phyloP scores from a whole-genome alignment of 2,888 invertebrate genomes.

The Ecliptopera silaceata region DNA sequence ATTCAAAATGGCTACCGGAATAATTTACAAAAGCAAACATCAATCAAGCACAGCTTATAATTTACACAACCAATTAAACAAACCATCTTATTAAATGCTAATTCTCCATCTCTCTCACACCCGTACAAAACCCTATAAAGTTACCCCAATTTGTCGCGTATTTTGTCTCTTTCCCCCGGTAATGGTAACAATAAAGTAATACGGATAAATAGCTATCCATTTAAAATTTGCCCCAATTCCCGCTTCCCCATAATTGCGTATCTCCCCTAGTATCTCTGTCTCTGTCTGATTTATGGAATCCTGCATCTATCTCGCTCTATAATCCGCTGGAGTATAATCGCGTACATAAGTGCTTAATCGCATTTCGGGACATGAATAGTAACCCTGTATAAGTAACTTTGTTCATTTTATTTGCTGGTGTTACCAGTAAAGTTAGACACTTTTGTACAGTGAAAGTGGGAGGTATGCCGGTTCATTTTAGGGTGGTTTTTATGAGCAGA shows the following conservation, averaged over 20 bases:
- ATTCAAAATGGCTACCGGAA: slow-evolving; percentile 49
- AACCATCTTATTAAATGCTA: slow-evolving; percentile 59
- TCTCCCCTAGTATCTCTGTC: slow-evolving; percentile 62
- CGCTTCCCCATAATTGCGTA: slow-evolving; percentile 76
- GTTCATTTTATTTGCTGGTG: slow-evolving; percentile 74
- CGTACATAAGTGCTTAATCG: slow-evolving; percentile 82
- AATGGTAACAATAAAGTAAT: slow-evolving; percentile 83
- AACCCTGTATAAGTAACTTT: slow-evolving; percentile 76
- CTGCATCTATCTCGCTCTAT: slow-evolving; percentile 50
- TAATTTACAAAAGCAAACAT: slow-evolving; percentile 62
- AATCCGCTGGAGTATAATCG: slow-evolving; percentile 74
- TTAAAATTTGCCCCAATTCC: slow-evolving; percentile 81
- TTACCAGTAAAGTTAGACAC: slow-evolving; percentile 56
- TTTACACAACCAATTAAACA: slow-evolving; percentile 63
- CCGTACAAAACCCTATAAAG: slow-evolving; percentile 34
- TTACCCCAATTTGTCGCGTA: slow-evolving; percentile 58
- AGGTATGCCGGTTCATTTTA: slow-evolving; percentile 49
- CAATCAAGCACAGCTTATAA: slow-evolving; percentile 56
- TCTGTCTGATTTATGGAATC: slow-evolving; percentile 43
- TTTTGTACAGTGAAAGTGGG: slow-evolving; percentile 29
- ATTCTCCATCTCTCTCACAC: slow-evolving; percentile 47
- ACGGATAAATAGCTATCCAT: slow-evolving; percentile 78
- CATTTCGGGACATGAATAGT: slow-evolving; percentile 68
- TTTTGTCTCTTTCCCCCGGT: slow-evolving; percentile 47
- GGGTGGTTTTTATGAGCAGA: slow-evolving; percentile 54